Evolutionary conservation across 2,113 vertebrate genomes (phyloP), one percentile per base, ranked within the genome.

Genomic region (Nesoenas mayeri): DNA sequence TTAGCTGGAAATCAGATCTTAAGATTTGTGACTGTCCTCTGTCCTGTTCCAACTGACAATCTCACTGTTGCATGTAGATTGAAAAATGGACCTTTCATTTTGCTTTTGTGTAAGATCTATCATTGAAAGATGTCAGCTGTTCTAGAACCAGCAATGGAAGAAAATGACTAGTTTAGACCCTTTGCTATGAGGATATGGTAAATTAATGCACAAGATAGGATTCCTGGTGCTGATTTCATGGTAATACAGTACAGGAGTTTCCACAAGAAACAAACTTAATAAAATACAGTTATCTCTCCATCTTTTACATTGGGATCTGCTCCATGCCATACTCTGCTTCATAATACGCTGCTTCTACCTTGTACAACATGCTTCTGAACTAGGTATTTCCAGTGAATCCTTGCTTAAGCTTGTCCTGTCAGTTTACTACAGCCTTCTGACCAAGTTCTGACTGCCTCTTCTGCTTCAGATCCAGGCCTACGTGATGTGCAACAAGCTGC

Each of bases 401-500:
- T 83, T 47, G 12, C 62, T 87, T 28, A 31, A 66, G 48, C 47
- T 60, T 44, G 48, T 15, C 15, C 58, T 28, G 14, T 53, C 34
- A 22, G 57, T 28, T 85, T 73, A 18, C 44, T 32, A 0, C 25
- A 54, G 42, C 32, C 72, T 40, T 64, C n/a, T 83, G 65, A 61
- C 5, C 6, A 1, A 32, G 53, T 47, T 60, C 3, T 78, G 38
- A 1, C 13, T 26, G 36, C 56, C 18, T 65, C 9, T 87, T 24
- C 8, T 44, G 47, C 53, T 75, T 42, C 97, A 99, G 99, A 99
- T 99, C 79, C 99, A 98, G 91, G 99, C 99, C 47, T 99, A 99
- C 54, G 94, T 99, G 97, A 96, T 97, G 48, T 99, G 99, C 96
- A 97, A 98, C 84, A 99, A 99, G 73, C 97, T 99, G 95, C 98